Conservation (phyloP, 2,888 invertebrate genomes). For the Zaprionus bogoriensis region DNA sequence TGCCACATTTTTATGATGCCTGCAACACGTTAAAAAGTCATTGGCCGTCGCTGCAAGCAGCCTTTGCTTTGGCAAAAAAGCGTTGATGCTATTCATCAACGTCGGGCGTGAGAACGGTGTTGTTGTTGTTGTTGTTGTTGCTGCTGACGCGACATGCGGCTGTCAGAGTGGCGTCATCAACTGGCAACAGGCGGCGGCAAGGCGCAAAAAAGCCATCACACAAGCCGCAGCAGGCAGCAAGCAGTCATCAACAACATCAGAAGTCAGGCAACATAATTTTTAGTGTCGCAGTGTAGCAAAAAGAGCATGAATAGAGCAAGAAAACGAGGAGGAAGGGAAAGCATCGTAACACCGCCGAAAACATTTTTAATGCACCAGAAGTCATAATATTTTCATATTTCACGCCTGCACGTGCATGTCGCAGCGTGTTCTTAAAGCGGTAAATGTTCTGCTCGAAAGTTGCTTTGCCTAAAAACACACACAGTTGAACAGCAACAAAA, state of each 20-base stretch:
- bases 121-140: conserved; percentile 18
- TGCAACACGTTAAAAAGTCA: conserved; percentile 19
- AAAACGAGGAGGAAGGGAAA: conserved; percentile 3
- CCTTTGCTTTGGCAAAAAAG: conserved; percentile 38
- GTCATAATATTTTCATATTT: conserved; percentile 71
- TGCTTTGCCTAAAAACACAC: conserved; percentile 9
- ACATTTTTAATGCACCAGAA: conserved; percentile 68
- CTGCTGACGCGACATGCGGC: conserved; percentile 37
- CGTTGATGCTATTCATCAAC: conserved; percentile 67
- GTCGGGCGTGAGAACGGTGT: conserved; percentile 45
- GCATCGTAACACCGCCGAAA: conserved; percentile 28
- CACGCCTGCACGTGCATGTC: conserved; percentile 49
- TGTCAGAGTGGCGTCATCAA: conserved; percentile 44
- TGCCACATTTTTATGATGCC: conserved; percentile 12
- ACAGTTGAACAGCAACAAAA: too few species aligned
- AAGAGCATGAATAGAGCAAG: conserved; percentile 1
- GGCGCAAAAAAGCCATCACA: conserved; percentile 9
- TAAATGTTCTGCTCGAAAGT: conserved; percentile 36
- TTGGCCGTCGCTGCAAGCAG: conserved; percentile 22
- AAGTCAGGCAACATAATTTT: conserved; percentile 48
- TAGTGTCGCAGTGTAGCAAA: conserved; percentile 19
- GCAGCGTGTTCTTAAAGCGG: conserved; percentile 57
- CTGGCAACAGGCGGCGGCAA: conserved; percentile 31
- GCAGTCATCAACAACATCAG: conserved; percentile 41
- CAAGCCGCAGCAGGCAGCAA: conserved; percentile 41